These are phyloP conservation scores for Hesperophylax magnus DNA, from an alignment of 1,140 invertebrate genomes.

Conservation along the genomic window DNA sequence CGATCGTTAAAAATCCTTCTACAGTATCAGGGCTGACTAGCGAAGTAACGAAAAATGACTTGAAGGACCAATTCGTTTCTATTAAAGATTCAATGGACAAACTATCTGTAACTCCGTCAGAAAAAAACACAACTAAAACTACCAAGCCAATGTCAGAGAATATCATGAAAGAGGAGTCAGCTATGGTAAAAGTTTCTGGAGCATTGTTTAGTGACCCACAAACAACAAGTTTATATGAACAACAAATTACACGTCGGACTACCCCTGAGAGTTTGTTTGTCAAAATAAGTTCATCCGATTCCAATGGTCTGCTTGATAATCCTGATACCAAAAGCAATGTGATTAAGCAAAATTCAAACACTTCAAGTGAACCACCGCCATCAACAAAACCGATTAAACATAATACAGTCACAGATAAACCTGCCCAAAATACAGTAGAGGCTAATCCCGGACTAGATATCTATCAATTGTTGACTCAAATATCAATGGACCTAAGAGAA, in stretches of 20 bases:
- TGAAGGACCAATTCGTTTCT: too few relatives aligned
- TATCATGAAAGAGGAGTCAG: too few relatives aligned
- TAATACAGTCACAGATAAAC: not conserved
- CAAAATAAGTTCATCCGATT: constrained; percentile 38
- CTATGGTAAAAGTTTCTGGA: not conserved
- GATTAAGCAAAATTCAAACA: too few relatives aligned
- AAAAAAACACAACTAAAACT: too few relatives aligned
- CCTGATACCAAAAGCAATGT: too few relatives aligned
- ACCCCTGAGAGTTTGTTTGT: constrained; percentile 7
- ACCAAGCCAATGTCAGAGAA: too few relatives aligned
- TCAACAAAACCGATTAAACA: not conserved
- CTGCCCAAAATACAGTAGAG: constrained; percentile 31
- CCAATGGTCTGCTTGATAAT: not conserved
- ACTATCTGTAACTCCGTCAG: too few relatives aligned
- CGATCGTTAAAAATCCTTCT: not conserved
- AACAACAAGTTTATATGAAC: not conserved
- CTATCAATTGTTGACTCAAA: constrained; percentile 25
- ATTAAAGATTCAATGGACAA: too few relatives aligned
- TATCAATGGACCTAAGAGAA: constrained; percentile 22
- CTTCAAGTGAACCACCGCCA: not conserved
- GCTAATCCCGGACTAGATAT: constrained; percentile 34
- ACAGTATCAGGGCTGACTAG: not conserved
- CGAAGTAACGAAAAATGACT: not conserved
- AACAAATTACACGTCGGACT: not conserved
- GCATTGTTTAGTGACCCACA: not conserved